Base-by-base conservation (phyloP, 2,888 invertebrate genomes). In the Epistrophe eligans region DNA sequence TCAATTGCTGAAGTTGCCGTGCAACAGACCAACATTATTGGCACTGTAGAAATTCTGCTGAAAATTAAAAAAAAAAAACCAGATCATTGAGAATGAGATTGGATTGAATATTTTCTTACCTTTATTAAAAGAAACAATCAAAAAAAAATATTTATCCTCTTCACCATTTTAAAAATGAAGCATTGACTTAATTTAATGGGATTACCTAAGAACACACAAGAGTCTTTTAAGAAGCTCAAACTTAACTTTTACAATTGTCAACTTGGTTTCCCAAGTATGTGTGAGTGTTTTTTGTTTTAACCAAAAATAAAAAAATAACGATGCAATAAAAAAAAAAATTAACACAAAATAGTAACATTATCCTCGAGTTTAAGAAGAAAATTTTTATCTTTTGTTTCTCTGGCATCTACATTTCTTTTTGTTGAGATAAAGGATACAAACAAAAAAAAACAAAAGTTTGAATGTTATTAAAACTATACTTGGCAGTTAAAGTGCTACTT, bases 381-480 rank as follows among this genome's bases (percentile, higher is more conserved):
- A 6, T 24, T 52, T 70, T 7, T 38, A 19, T 40, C 8, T n/a
- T 4, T 62, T 19, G n/a, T 32, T 38, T 38, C 0, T 3, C 1
- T 52, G n/a, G 8, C 13, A 60, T 43, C 38, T 19, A 11, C 19
- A 19, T 13, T 38, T 38, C 0, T 17, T 17, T 40, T 24, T 13
- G 35, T 38, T 38, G 15, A 35, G 13, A 52, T 32, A 67, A 73
- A 57, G 67, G 48, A 76, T 71, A 71, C 11, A 32, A 32, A 32
- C n/a, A n/a, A n/a, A 32, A 32, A 32, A 35, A 57, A 84, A 62
- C 24, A 70, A 50, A 66, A 62, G 70, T 84, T 84, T 74, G 32
- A 71, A 79, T 71, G 57, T 84, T 76, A 57, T 58, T 13, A 66
- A 57, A 84, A 79, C 70, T 35, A 32, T 32, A 57, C 74, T 84